Conservation (phyloP, 2,797 vertebrate species). For the Enoplosus armatus region DNA sequence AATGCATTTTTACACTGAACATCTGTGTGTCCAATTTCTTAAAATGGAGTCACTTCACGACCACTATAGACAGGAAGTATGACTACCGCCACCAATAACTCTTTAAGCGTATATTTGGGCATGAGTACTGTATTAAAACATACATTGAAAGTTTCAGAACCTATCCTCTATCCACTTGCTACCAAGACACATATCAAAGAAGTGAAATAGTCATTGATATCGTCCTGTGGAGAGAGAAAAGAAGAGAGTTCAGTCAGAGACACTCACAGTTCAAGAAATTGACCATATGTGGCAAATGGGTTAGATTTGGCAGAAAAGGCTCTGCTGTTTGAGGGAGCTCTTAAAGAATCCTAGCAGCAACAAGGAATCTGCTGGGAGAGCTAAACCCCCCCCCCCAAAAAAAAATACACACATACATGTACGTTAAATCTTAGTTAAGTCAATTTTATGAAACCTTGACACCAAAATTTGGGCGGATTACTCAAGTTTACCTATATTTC, state of each 20-base stretch:
- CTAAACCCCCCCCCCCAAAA: too few relatives aligned
- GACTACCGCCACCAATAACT: neutral
- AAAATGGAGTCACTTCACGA: neutral
- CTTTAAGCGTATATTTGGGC: neutral
- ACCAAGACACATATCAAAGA: neutral
- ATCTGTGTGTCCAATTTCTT: neutral
- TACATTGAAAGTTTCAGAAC: neutral
- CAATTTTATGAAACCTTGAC: too few relatives aligned
- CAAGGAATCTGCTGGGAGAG: too few relatives aligned
- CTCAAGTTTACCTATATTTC: too few relatives aligned
- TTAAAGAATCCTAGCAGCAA: too few relatives aligned
- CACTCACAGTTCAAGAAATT: neutral
- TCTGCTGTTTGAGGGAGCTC: too few relatives aligned
- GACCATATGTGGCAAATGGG: neutral
- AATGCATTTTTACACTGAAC: neutral
- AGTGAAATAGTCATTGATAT: neutral
- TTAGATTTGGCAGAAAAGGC: neutral
- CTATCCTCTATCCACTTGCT: neutral
- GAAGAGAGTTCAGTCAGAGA: neutral
- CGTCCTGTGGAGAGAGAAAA: neutral
- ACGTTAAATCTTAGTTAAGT: too few relatives aligned
- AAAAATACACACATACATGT: too few relatives aligned
- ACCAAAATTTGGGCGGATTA: too few relatives aligned
- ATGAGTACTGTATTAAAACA: neutral
- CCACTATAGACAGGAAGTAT: neutral